Base-by-base conservation (phyloP, 2,888 invertebrate species). In the Erebia palarica region DNA sequence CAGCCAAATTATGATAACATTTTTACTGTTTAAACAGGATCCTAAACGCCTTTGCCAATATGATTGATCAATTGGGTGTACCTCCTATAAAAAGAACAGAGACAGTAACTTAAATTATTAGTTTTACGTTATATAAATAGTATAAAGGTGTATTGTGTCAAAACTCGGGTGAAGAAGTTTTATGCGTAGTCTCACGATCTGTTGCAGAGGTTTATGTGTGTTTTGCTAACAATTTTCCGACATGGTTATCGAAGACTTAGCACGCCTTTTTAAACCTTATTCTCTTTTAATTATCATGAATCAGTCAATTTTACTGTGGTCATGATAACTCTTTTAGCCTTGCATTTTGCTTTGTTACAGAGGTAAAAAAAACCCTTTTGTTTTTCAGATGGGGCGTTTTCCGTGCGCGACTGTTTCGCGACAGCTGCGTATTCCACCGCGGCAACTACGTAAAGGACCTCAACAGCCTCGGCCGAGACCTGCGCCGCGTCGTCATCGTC, bases 401-500 rank as follows among this genome's bases (percentile, higher is more conserved):
- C 94, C 96, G 98, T 85, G 96, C 98, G 81, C 96, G 99, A 84
- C 94, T 99, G 85, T 99, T 99, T 95, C 96, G 99, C 90, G 99
- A 99, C 95, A 99, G 99, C 81, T 99, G 99, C 94, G 99, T 99
- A 91, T 99, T 99, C 95, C 98, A 99, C 94, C 96, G 98, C 92
- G 99, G 99, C 82, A 99, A 99, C 94, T 99, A 99, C 94, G 99
- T 99, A 83, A 99, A 99, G 95, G 99, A 99, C 95, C 96, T 99
- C 84, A 98, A 98, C 94, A 97, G 98, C 86, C 95, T 99, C 78
- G 99, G 99, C 74, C 95, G 99, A 78, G 98, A 99, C 93, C 94
- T 99, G 88, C 96, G 98, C 83, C 97, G 98, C 91, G 98, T 99
- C 84, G 96, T 99, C 84, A 99, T 99, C 85, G 98, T 99, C 80